Conservation (phyloP, 35 echinoderm and acorn worm genomes). For the Ophiothrix spiculata region DNA sequence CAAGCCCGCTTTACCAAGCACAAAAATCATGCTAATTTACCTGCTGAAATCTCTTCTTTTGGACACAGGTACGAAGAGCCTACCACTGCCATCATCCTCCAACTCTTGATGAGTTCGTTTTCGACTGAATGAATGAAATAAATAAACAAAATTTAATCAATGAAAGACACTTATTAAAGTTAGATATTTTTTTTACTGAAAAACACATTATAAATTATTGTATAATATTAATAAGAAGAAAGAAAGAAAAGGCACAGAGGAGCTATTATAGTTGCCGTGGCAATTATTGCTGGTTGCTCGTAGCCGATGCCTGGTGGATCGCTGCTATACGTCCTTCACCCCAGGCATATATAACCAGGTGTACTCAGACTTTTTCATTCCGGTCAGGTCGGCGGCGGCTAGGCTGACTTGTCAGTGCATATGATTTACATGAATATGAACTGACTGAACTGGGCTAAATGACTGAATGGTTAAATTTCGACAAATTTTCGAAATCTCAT, state of each 20-base stretch:
- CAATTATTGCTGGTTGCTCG: background rate
- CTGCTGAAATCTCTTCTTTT: conserved; percentile 44
- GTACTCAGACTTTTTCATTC: no score
- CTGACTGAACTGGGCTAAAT: no score
- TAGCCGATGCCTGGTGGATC: background rate
- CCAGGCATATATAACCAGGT: no score
- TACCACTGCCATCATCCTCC: conserved; percentile 13
- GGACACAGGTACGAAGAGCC: conserved; percentile 27
- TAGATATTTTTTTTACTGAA: background rate
- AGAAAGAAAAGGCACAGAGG: background rate
- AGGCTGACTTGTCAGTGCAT: no score
- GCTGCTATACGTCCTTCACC: no score
- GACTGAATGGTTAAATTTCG: no score
- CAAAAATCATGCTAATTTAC: background rate
- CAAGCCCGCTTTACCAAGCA: background rate
- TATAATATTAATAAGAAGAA: background rate
- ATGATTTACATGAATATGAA: no score
- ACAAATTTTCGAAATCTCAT: no score
- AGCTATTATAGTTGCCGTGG: background rate
- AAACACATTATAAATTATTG: background rate
- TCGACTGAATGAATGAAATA: background rate
- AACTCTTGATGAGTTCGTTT: conserved; percentile 25
- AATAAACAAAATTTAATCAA: background rate
- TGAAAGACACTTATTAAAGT: background rate
- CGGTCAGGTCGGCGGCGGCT: no score